Conservation (phyloP, 2,888 invertebrate species). For the Entomobrya multifasciata region DNA sequence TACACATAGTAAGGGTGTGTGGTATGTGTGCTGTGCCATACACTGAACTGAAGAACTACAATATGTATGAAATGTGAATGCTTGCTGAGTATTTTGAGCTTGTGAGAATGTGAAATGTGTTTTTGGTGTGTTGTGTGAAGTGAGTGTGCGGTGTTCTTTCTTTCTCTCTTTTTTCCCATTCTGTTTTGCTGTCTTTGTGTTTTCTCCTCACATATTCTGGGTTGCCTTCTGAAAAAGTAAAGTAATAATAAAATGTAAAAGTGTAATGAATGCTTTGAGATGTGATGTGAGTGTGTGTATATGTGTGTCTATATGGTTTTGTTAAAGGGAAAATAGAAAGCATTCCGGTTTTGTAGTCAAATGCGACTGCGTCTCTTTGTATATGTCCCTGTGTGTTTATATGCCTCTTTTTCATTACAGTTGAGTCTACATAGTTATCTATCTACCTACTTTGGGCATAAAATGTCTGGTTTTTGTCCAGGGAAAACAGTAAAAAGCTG, state of each 20-base stretch:
- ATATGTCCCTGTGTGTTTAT: too few relatives aligned
- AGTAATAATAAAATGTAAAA: slow-evolving; percentile 5
- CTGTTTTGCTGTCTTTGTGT: neutral
- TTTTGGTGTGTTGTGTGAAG: neutral
- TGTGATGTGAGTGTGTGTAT: neutral
- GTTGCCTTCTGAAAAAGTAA: neutral
- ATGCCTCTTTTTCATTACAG: too few relatives aligned
- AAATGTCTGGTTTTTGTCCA: too few relatives aligned
- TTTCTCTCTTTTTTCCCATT: neutral
- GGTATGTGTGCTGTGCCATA: neutral
- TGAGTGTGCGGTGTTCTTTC: neutral
- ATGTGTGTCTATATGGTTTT: neutral
- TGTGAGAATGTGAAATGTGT: neutral
- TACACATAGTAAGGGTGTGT: neutral
- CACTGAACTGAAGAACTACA: too few relatives aligned
- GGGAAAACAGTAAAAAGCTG: too few relatives aligned
- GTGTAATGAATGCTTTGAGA: slow-evolving; percentile 8
- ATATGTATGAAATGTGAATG: too few relatives aligned
- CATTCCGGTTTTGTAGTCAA: neutral
- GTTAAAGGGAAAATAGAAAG: neutral
- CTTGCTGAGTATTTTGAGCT: neutral
- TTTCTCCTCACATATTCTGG: neutral
- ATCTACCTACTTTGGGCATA: too few relatives aligned
- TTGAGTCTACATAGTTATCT: too few relatives aligned
- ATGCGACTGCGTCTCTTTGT: neutral